Evolutionary conservation across 1,140 invertebrate genomes (phyloP).

Genomic region (Scaptomyza montana): DNA sequence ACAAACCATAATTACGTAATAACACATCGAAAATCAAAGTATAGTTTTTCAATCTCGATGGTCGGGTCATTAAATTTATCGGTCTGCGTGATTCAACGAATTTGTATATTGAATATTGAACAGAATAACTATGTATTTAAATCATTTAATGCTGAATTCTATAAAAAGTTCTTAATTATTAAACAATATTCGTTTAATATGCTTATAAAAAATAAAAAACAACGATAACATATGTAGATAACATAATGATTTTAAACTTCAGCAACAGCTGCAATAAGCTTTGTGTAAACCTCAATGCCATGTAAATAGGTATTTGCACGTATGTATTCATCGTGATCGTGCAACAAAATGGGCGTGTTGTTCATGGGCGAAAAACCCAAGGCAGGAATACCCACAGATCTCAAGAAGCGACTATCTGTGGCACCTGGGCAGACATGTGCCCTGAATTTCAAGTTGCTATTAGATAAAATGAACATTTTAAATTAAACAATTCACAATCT

Average conservation of each 20-base stretch:
- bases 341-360: conserved; percentile 88
- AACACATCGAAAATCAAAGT: conserved; percentile 13
- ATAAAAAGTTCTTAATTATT: neutral
- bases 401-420: conserved; percentile 90
- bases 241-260: conserved; percentile 84
- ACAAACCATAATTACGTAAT: conserved; percentile 31
- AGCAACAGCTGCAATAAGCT: conserved; percentile 86
- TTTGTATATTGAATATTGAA: too few relatives aligned
- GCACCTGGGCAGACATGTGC: conserved; percentile 91
- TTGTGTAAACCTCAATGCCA: conserved; percentile 89
- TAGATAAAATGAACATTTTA: neutral
- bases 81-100: neutral
- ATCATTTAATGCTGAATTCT: neutral
- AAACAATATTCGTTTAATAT: neutral
- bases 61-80: neutral
- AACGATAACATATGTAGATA: neutral
- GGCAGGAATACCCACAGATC: conserved; percentile 89
- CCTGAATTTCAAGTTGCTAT: conserved; percentile 85
- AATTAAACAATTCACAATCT: neutral
- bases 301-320: conserved; percentile 88
- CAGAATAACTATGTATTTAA: conserved; percentile 87
- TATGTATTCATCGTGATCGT: conserved; percentile 92
- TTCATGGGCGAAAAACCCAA: conserved; percentile 93
- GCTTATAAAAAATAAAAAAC: neutral
- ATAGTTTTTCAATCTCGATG: neutral